phyloP scores from a whole-genome alignment of 2,888 invertebrate genomes.

The Ceramica pisi region DNA sequence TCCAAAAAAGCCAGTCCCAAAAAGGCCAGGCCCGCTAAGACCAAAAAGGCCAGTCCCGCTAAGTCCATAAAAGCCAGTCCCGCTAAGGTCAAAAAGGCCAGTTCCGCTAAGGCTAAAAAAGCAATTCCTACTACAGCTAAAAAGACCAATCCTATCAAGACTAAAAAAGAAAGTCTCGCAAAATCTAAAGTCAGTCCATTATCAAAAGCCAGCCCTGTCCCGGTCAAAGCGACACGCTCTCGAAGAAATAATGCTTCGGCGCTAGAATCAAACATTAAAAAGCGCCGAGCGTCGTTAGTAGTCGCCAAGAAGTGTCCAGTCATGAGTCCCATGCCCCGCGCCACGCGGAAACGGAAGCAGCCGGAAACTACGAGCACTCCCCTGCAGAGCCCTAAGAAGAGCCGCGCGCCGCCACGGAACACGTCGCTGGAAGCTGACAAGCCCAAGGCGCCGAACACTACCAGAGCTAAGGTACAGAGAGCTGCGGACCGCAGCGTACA shows the following conservation, averaged over 20 bases:
- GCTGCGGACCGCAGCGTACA: slow-evolving; percentile 54
- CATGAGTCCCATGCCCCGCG: slow-evolving; percentile 66
- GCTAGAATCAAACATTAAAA: slow-evolving; percentile 62
- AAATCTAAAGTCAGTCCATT: slow-evolving; percentile 8
- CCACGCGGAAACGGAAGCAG: slow-evolving; percentile 51
- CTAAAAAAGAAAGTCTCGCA: slow-evolving; percentile 7
- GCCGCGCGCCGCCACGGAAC: slow-evolving; percentile 59
- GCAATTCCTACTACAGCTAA: not conserved
- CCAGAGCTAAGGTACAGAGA: slow-evolving; percentile 69
- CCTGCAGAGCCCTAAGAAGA: slow-evolving; percentile 58
- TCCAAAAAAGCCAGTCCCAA: not conserved
- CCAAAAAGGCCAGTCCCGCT: not conserved
- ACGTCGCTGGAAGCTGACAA: slow-evolving; percentile 53
- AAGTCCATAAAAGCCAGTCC: slow-evolving; percentile 15
- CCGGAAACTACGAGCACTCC: slow-evolving; percentile 35
- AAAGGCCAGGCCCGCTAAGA: not conserved
- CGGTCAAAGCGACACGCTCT: slow-evolving; percentile 62
- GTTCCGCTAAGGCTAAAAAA: not conserved
- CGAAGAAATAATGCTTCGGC: slow-evolving; percentile 49
- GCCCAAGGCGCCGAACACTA: slow-evolving; percentile 71
- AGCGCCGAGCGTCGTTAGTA: slow-evolving; percentile 71
- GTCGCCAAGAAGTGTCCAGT: slow-evolving; percentile 77
- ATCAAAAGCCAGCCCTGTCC: slow-evolving; percentile 3
- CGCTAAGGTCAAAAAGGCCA: not conserved
- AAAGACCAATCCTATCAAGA: not conserved